A percentile compares a stretch with the other conserved stretches of the same genome.
Conservation (phyloP, 2,113 vertebrate species). For the Nematolebias whitei region DNA sequence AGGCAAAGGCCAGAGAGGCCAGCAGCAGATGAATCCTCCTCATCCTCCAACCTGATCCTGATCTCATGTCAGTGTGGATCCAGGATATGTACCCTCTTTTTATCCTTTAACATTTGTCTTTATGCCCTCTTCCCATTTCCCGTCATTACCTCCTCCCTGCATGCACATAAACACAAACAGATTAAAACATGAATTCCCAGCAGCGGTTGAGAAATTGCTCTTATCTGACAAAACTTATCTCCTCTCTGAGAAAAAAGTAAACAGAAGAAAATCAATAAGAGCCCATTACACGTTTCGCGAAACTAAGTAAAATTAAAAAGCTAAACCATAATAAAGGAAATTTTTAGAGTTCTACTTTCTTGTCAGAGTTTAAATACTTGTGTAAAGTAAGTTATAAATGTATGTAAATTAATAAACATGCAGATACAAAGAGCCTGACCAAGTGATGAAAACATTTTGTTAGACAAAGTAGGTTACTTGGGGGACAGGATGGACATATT, state of each 20-base stretch:
- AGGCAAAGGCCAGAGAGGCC: constrained; percentile 58
- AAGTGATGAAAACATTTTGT: no score
- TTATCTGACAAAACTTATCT: constrained; percentile 3
- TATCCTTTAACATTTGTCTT: constrained; percentile 19
- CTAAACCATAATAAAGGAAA: no score
- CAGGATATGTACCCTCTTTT: constrained; percentile 21
- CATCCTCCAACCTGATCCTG: constrained; percentile 42
- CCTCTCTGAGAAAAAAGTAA: constrained; percentile 19
- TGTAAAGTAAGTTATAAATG: no score
- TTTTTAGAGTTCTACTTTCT: no score
- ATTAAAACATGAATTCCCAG: constrained; percentile 30
- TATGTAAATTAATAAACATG: no score
- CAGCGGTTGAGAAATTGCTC: constrained; percentile 49
- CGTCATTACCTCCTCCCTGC: neutral
- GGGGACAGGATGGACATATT: no score
- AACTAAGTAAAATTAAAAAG: no score
- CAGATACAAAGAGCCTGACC: no score
- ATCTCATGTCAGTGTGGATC: constrained; percentile 12
- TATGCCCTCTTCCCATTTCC: neutral
- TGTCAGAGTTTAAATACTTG: no score
- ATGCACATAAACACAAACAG: constrained; percentile 5
- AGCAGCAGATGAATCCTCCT: constrained; percentile 31
- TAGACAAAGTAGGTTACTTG: no score
- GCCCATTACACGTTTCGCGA: no score
- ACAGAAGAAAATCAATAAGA: constrained; percentile 50